Base-by-base conservation (phyloP, 2,888 invertebrate species). In the Heliconius charithonia region DNA sequence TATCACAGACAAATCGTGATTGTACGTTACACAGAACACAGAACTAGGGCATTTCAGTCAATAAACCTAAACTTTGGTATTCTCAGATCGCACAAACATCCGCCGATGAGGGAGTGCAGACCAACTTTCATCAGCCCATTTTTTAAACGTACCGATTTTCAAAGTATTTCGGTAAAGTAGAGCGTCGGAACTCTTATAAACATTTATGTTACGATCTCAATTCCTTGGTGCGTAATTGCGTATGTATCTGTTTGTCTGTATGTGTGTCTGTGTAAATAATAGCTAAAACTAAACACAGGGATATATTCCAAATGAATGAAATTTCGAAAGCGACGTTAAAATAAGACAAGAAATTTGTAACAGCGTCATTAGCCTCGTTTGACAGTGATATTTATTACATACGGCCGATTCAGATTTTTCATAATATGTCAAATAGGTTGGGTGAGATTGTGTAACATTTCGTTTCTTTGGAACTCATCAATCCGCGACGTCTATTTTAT, bases 71-170 rank as follows among this genome's bases (percentile, higher is more conserved):
- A 81, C 78, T 67, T 83, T 81, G 80, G 82, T 83, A 87, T 86
- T 87, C 83, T 87, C 85, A 86, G 88, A 87, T 86, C 86, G 86
- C 83, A 88, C 87, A 92, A 91, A 90, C 90, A 91, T 87, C 87
- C 86, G 87, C 86, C 87, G 83, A 80, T 77, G 81, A 80, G 81
- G 81, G 87, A 83, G 84, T 91, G 92, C 87, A 86, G 85, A 86
- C 87, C 82, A 86, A 84, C 84, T 90, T 92, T 92, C 91, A 89
- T 84, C 93, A 91, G 90, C 86, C 85, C 87, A 90, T 92, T 92
- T 92, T 92, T 92, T 89, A 89, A 86, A 81, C 86, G 86, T 13
- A 45, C 41, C 41, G 13, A 85, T 88, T 89, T 86, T 87, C 86
- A 84, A 85, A 86, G 89, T 86, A 85, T 92, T 81, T 92, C 87